Evolutionary conservation across 2,113 vertebrate species (phyloP).

Genomic region (Pungitius pungitius): DNA sequence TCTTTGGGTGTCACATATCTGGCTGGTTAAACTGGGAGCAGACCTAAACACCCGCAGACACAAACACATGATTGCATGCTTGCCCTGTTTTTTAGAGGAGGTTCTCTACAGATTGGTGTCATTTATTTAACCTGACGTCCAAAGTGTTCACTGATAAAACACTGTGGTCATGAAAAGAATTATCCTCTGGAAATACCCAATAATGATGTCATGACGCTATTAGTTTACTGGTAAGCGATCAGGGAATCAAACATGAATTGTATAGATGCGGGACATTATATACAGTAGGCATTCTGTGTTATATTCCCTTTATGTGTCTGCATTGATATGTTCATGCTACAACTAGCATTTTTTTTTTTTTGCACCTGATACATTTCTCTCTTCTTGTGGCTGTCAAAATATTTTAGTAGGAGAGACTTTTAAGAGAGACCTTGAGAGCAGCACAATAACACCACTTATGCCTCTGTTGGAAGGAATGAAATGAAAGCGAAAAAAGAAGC

Average conservation of each 20-base stretch:
- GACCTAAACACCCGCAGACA: slow-evolving; percentile 29
- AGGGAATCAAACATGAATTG: slow-evolving; percentile 32
- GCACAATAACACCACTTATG: slow-evolving; percentile 76
- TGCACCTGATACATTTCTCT: slow-evolving; percentile 76
- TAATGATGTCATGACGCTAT: slow-evolving; percentile 54
- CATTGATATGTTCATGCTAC: background rate
- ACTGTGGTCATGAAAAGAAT: slow-evolving; percentile 33
- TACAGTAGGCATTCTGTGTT: background rate
- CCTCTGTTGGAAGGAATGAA: slow-evolving; percentile 58
- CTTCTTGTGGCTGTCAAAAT: slow-evolving; percentile 79
- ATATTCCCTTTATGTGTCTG: background rate
- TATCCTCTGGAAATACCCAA: slow-evolving; percentile 28
- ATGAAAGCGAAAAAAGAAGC: slow-evolving; percentile 47
- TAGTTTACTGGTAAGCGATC: slow-evolving; percentile 18
- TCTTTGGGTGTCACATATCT: slow-evolving; percentile 75
- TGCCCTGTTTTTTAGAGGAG: slow-evolving; percentile 6
- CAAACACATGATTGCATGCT: background rate
- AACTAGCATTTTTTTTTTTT: slow-evolving; percentile 10
- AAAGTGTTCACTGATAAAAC: slow-evolving; percentile 31
- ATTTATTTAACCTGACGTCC: slow-evolving; percentile 46
- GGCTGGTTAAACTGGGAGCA: slow-evolving; percentile 66
- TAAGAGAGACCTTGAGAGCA: slow-evolving; percentile 75
- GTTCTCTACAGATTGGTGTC: slow-evolving; percentile 36
- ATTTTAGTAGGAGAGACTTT: slow-evolving; percentile 77
- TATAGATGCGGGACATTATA: background rate